These are phyloP conservation scores for Aradus depressus DNA, from an alignment of 2,888 invertebrate species.

Conservation along the genomic window DNA sequence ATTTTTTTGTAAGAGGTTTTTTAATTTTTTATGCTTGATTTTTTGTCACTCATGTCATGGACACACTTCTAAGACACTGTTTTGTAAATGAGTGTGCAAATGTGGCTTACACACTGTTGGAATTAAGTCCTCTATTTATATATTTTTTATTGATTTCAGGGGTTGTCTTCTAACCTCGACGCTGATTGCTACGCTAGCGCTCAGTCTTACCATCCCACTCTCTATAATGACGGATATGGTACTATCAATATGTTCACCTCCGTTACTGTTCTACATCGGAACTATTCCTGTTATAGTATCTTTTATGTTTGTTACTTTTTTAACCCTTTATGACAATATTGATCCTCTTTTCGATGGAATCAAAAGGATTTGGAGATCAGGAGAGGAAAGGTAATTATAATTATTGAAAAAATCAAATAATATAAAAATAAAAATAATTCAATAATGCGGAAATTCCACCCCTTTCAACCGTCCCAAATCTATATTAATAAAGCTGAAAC, in stretches of 20 bases:
- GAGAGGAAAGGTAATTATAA: slow-evolving; percentile 16
- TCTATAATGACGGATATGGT: slow-evolving; percentile 56
- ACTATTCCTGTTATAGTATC: slow-evolving; percentile 65
- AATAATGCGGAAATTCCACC: too few species aligned
- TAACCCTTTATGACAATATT: slow-evolving; percentile 69
- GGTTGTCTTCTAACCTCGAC: slow-evolving; percentile 89
- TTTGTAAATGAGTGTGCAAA: too few species aligned
- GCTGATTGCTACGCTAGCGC: slow-evolving; percentile 72
- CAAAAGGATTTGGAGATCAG: slow-evolving; percentile 36
- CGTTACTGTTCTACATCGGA: slow-evolving; percentile 61
- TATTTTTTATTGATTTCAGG: slow-evolving; percentile 44
- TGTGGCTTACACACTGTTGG: too few species aligned
- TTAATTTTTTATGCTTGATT: too few species aligned
- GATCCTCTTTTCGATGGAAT: slow-evolving; percentile 58
- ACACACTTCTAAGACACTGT: too few species aligned
- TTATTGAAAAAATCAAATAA: too few species aligned
- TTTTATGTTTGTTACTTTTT: slow-evolving; percentile 55
- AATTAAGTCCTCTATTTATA: too few species aligned
- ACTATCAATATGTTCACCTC: slow-evolving; percentile 27
- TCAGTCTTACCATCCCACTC: slow-evolving; percentile 79
- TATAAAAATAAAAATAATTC: too few species aligned
- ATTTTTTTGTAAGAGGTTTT: too few species aligned
- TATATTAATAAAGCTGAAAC: too few species aligned
- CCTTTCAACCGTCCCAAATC: too few species aligned
- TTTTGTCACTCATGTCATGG: too few species aligned